phyloP scores from a whole-genome alignment of 2,797 vertebrate species.

The Microctenopoma lineatum region DNA sequence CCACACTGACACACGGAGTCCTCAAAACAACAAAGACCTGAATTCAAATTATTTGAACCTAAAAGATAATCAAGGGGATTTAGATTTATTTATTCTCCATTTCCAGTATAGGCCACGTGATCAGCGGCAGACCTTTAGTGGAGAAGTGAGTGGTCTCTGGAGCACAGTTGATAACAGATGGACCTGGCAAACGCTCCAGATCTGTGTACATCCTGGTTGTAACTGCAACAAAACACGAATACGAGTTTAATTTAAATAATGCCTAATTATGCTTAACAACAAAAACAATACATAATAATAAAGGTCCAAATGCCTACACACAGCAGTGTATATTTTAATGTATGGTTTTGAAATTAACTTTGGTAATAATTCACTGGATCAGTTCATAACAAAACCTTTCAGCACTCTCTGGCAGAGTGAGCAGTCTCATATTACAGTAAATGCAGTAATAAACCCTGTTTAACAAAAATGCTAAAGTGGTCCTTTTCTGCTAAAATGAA shows the following conservation, averaged over 20 bases:
- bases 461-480: neutral
- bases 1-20: neutral
- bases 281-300: neutral
- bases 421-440: neutral
- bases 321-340: neutral
- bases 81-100: no score
- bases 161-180: no score
- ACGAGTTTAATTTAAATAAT: no score
- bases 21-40: neutral
- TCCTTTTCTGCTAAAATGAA: slow-evolving; percentile 17
- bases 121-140: no score
- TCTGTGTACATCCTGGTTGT: no score
- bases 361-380: neutral
- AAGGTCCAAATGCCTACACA: neutral
- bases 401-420: neutral
- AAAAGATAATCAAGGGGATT: no score
- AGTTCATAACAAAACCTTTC: neutral
- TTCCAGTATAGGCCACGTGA: no score
- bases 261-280: neutral
- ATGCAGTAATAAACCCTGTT: neutral
- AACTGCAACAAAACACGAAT: no score
- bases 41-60: neutral
- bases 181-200: no score
- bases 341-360: neutral
- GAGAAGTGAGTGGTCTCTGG: no score